phyloP scores from a whole-genome alignment of 37 sponge, comb jelly and placozoan species.

The Agelas oroides region DNA sequence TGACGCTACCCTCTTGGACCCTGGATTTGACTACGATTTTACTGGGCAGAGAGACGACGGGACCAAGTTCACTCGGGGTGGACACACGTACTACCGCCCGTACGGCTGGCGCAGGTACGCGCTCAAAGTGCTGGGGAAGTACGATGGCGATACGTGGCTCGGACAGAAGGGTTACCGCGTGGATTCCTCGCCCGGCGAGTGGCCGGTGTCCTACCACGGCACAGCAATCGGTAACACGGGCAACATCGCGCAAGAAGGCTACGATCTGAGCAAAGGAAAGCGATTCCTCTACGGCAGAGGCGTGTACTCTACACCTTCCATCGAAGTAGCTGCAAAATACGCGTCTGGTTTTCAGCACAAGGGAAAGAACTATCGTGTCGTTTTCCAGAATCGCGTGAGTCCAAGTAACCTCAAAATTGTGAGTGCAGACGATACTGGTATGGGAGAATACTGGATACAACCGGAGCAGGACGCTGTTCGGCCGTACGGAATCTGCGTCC shows the following conservation, averaged over 20 bases:
- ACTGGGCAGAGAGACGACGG: slow-evolving; percentile 3
- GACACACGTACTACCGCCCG: slow-evolving; percentile 14
- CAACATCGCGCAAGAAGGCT: slow-evolving; percentile 38
- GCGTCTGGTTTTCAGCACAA: slow-evolving; percentile 9
- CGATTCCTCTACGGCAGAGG: slow-evolving; percentile 42
- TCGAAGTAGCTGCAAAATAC: slow-evolving; percentile 38
- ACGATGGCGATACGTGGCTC: slow-evolving; percentile 22
- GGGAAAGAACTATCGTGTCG: slow-evolving; percentile 26
- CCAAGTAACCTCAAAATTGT: slow-evolving; percentile 24
- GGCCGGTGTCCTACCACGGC: slow-evolving; percentile 64
- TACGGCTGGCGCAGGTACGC: slow-evolving; percentile 32
- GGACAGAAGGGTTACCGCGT: slow-evolving; percentile 1
- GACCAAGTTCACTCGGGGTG: slow-evolving; percentile 6
- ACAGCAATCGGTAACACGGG: slow-evolving; percentile 8
- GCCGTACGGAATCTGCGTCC: slow-evolving; percentile 32
- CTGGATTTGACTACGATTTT: slow-evolving; percentile 25
- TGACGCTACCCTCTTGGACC: slow-evolving; percentile 13
- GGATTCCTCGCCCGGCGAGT: slow-evolving; percentile 21
- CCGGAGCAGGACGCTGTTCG: background rate
- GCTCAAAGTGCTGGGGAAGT: slow-evolving; percentile 2
- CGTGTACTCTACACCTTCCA: slow-evolving; percentile 39
- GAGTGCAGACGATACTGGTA: slow-evolving; percentile 5
- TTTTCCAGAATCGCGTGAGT: slow-evolving; percentile 55
- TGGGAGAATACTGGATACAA: slow-evolving; percentile 37
- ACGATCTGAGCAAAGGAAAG: slow-evolving; percentile 21